Percentiles rank a stretch among this genome's conserved stretches.
Evolutionary conservation across 2,113 vertebrate genomes (phyloP).

Genomic region (Cavia aperea): DNA sequence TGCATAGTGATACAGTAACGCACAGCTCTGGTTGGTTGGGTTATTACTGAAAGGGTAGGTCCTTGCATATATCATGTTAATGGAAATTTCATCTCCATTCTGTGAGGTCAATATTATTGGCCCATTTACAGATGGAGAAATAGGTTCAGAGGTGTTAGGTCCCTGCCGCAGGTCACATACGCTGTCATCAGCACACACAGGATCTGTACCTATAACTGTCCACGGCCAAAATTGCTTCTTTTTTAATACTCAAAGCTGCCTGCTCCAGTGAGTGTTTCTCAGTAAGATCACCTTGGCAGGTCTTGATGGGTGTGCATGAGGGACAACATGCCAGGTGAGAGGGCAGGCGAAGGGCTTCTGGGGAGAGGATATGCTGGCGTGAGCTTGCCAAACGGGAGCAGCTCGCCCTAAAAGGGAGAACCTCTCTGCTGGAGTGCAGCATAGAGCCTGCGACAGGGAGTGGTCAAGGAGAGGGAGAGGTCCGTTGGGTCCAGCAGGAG

Average conservation of each 20-base stretch:
- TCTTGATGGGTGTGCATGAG: not conserved
- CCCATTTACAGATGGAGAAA: not conserved
- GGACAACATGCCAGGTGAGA: not conserved
- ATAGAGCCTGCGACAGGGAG: not conserved
- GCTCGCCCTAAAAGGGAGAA: rapidly evolving
- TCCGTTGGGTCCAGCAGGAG: not conserved
- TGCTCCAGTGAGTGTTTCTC: not conserved
- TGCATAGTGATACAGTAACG: not conserved
- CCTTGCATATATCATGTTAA: not conserved
- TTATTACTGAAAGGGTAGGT: not conserved
- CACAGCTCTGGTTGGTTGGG: not conserved
- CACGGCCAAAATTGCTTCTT: not conserved
- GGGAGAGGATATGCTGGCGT: not conserved
- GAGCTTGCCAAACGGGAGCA: not conserved
- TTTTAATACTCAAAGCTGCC: not conserved
- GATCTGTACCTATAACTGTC: not conserved
- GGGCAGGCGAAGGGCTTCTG: not conserved
- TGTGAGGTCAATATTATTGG: not conserved
- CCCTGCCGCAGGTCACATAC: not conserved
- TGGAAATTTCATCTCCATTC: not conserved
- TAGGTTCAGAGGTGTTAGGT: not conserved
- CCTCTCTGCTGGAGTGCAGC: not conserved
- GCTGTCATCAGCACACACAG: not conserved
- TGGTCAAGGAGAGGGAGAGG: not conserved
- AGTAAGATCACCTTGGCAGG: not conserved